These are phyloP conservation scores for Drosophila willistoni DNA, from an alignment of 1,140 invertebrate genomes.

Conservation along the genomic window DNA sequence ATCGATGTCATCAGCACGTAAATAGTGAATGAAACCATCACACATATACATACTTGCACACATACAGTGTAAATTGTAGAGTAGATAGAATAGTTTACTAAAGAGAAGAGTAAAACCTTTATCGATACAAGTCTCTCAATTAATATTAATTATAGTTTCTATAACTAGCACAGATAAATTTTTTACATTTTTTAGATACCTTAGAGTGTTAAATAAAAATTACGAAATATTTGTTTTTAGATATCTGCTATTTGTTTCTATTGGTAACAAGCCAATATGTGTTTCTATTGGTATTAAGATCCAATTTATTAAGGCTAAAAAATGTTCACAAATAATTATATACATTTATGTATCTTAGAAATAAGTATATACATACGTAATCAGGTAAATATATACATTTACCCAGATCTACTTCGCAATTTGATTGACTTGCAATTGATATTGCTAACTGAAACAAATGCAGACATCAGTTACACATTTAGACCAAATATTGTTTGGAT, in stretches of 20 bases:
- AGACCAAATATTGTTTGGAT: slow-evolving; percentile 33
- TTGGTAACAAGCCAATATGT: no score
- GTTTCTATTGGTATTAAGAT: no score
- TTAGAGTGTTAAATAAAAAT: no score
- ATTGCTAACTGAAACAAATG: slow-evolving; percentile 34
- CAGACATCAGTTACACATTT: slow-evolving; percentile 13
- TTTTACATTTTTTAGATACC: no score
- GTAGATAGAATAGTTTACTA: slow-evolving; percentile 1
- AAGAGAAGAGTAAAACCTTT: background rate
- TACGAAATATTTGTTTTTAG: no score
- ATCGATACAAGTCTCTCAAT: background rate
- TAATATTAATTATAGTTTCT: background rate
- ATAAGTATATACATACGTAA: no score
- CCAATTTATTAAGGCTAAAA: no score
- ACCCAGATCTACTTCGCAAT: background rate
- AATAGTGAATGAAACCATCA: slow-evolving; percentile 38
- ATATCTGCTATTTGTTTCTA: no score
- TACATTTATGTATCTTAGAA: no score
- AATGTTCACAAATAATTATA: no score
- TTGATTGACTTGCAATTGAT: background rate
- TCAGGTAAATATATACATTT: no score
- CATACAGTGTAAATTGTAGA: slow-evolving; percentile 13
- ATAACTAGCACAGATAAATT: background rate
- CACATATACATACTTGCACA: background rate
- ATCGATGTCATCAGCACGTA: slow-evolving; percentile 60